These are phyloP conservation scores for Apus apus DNA, from an alignment of 2,113 vertebrate genomes.

Conservation along the genomic window DNA sequence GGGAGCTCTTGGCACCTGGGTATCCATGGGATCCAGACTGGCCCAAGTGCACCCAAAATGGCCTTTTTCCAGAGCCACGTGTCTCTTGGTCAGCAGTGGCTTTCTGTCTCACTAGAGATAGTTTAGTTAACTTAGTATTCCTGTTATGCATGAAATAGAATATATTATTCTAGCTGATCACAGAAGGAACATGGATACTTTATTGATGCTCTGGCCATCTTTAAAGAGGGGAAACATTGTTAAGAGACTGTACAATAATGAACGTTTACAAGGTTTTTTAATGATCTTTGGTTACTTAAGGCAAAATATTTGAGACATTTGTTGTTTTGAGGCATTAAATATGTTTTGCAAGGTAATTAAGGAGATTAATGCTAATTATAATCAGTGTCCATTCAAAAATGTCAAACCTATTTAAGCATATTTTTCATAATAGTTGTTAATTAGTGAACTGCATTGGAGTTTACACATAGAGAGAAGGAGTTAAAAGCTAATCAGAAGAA, in stretches of 20 bases:
- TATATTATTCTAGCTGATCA: background rate
- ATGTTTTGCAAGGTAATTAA: slow-evolving; percentile 76
- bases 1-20: too few relatives aligned
- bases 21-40: fast-evolving
- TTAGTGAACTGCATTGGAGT: slow-evolving; percentile 63
- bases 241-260: background rate
- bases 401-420: slow-evolving; percentile 75
- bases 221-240: background rate
- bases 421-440: slow-evolving; percentile 70
- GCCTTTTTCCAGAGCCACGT: background rate
- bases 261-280: background rate
- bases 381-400: slow-evolving; percentile 73
- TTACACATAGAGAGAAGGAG: slow-evolving; percentile 56
- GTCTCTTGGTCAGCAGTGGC: background rate
- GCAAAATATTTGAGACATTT: slow-evolving; percentile 68
- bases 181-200: background rate
- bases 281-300: slow-evolving; percentile 69
- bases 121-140: background rate
- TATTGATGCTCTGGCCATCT: background rate
- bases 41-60: fast-evolving
- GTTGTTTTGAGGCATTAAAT: slow-evolving; percentile 71
- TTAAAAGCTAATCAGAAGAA: slow-evolving; percentile 70
- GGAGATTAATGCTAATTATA: slow-evolving; percentile 80
- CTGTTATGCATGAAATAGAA: background rate
- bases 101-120: background rate